Conservation (phyloP, 2,797 vertebrate species). For the Pipistrellus pygmaeus region DNA sequence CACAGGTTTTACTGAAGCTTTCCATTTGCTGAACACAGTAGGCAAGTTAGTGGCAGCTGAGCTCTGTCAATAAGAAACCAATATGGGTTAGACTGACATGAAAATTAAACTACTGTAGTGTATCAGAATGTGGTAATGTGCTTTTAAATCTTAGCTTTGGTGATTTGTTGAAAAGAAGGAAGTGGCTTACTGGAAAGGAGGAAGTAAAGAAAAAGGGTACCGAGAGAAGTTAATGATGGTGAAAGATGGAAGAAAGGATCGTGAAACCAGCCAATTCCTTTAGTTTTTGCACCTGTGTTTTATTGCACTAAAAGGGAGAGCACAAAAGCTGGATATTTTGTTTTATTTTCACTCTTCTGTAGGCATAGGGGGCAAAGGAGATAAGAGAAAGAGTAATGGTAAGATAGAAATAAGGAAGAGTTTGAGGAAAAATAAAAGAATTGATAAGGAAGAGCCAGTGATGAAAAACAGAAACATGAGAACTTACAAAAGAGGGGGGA, state of each 20-base stretch:
- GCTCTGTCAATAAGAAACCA: conserved; percentile 69
- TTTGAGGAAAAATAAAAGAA: conserved; percentile 26
- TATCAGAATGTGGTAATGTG: conserved; percentile 59
- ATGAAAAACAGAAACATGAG: background rate
- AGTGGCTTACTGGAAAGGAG: conserved; percentile 62
- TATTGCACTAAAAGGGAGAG: conserved; percentile 26
- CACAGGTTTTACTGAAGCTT: conserved; percentile 37
- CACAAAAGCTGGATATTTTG: background rate
- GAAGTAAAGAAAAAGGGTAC: conserved; percentile 48
- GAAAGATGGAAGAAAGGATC: conserved; percentile 20
- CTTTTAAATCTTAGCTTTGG: conserved; percentile 64
- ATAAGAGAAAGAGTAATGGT: background rate
- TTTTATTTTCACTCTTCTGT: conserved; percentile 7
- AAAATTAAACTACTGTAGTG: conserved; percentile 75
- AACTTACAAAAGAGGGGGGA: background rate
- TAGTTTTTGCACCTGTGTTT: conserved; percentile 41
- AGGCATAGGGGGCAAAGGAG: background rate
- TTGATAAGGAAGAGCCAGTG: background rate
- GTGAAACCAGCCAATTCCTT: conserved; percentile 21
- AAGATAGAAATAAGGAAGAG: background rate
- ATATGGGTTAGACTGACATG: conserved; percentile 61
- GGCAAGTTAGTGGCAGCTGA: conserved; percentile 41
- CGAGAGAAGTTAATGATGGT: background rate
- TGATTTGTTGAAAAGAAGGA: conserved; percentile 76
- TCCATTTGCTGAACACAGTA: conserved; percentile 64